Evolutionary conservation across 2,113 vertebrate genomes (phyloP), one percentile per base, ranked within the genome.

Genomic region (Poeciliopsis turrubarensis): DNA sequence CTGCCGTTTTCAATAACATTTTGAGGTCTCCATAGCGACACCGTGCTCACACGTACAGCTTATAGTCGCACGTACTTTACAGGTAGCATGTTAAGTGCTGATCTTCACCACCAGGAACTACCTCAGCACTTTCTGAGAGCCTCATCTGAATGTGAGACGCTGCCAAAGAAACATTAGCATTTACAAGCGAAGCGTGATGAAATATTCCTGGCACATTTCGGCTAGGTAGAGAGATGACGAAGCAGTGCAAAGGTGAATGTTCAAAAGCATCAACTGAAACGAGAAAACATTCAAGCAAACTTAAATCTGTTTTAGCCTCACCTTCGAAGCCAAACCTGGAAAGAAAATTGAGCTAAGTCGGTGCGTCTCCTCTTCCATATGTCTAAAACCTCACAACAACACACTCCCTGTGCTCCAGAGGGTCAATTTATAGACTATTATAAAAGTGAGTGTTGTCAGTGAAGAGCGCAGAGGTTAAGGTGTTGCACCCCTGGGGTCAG

Each of bases 11-110:
- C 62, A 68, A 79, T 51, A 87, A 81, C 85, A 88, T 83, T 87
- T 84, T 62, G 70, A 34, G 0, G 71, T 87, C 69, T 77, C 85
- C 80, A 84, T 75, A 76, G 86, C 13, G 34, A 89, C 26, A 2
- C 61, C 60, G 77, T 70, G 73, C 67, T 72, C 47, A 19, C 64
- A 37, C 73, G 68, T 68, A 84, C 54, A 64, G 60, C 54, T 25
- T 66, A 37, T 57, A 73, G 19, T 89, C 81, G 4, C 81, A 84
- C 83, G 66, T 87, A 87, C 69, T 78, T 85, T 85, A 77, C 70
- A 89, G 78, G 83, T 79, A 65, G 29, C 85, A 87, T 76, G 86
- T 90, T 78, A 86, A 37, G 72, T 60, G 44, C 70, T 73, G 67
- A 37, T 41, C 41, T 47, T 3, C 19, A 39, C 65, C 30, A 47